phyloP scores from a whole-genome alignment of 2,888 invertebrate genomes.

The Chirona hameri region DNA sequence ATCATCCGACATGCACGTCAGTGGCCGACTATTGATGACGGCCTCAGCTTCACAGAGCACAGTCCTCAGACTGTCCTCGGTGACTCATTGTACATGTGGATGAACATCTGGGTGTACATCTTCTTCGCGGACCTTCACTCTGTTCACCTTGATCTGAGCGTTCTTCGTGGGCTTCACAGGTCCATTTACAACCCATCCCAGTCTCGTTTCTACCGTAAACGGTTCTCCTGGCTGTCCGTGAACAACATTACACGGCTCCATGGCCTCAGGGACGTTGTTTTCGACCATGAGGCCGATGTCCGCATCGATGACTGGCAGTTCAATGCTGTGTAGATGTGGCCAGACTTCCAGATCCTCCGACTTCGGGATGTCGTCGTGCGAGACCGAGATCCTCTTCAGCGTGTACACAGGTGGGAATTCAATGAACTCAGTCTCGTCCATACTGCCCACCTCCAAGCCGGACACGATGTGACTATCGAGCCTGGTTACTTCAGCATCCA shows the following conservation, averaged over 20 bases:
- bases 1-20: no score
- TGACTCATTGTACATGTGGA: not conserved
- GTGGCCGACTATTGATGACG: no score
- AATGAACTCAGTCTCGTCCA: not conserved
- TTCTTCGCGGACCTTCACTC: not conserved
- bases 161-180: not conserved
- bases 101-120: not conserved
- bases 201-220: not conserved
- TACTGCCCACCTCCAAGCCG: not conserved
- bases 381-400: not conserved
- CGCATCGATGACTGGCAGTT: not conserved
- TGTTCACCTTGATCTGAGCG: not conserved
- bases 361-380: not conserved
- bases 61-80: no score
- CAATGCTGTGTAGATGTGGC: not conserved
- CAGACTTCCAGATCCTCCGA: not conserved
- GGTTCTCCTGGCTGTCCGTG: not conserved
- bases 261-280: not conserved
- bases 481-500: not conserved
- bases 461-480: not conserved
- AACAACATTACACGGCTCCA: not conserved
- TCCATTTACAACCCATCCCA: not conserved
- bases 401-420: not conserved
- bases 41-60: no score
- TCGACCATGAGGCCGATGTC: not conserved